phyloP scores from a whole-genome alignment of 1,140 invertebrate species.

The Aphis craccivora region DNA sequence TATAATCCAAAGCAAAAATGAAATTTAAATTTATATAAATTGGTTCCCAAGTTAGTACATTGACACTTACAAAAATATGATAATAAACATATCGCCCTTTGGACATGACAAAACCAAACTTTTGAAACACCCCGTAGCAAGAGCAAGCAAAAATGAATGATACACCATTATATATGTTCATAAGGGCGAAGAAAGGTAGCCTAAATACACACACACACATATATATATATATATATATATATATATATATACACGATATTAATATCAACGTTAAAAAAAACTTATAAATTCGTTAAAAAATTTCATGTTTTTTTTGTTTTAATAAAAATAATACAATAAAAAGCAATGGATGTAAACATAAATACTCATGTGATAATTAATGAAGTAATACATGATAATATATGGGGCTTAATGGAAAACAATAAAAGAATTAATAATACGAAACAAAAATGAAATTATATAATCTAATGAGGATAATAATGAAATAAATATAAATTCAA shows the following conservation, averaged over 20 bases:
- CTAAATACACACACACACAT: not conserved
- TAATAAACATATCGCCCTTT: conserved; percentile 42
- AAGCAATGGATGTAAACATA: conserved; percentile 57
- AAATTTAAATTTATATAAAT: conserved; percentile 29
- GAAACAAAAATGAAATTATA: conserved; percentile 54
- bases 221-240: not conserved
- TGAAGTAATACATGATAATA: conserved; percentile 56
- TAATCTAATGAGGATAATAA: conserved; percentile 58
- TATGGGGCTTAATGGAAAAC: conserved; percentile 49
- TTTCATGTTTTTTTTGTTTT: conserved; percentile 45
- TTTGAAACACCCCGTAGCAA: conserved; percentile 52
- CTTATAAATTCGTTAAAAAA: conserved; percentile 42
- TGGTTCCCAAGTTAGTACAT: conserved; percentile 54
- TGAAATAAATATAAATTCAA: conserved; percentile 51
- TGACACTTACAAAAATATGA: conserved; percentile 58
- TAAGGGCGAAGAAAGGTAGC: not conserved
- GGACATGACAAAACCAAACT: conserved; percentile 50
- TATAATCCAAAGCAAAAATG: conserved; percentile 51
- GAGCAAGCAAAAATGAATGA: conserved; percentile 56
- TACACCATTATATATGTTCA: conserved; percentile 32
- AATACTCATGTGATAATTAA: conserved; percentile 57
- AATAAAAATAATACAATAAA: conserved; percentile 57
- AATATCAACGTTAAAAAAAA: conserved; percentile 20
- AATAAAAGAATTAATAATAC: conserved; percentile 57
- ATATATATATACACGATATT: not conserved